These are phyloP conservation scores for Tenebrio molitor DNA, from an alignment of 1,140 invertebrate genomes.

Conservation along the genomic window DNA sequence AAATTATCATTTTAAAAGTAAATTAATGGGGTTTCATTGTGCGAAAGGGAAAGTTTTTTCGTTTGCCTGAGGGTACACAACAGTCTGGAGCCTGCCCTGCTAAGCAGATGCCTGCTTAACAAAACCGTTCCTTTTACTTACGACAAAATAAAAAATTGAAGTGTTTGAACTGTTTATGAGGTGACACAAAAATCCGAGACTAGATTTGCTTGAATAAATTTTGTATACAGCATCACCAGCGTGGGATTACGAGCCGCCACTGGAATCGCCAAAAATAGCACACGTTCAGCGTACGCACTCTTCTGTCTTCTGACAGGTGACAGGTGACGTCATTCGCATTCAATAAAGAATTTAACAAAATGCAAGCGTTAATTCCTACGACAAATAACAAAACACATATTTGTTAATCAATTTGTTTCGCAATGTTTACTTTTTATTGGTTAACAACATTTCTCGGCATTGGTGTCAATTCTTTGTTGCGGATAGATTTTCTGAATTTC, in stretches of 20 bases:
- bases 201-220: too few relatives aligned
- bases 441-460: background rate
- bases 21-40: too few relatives aligned
- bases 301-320: constrained; percentile 1
- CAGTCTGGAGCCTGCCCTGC: too few relatives aligned
- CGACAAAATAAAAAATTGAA: too few relatives aligned
- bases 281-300: constrained; percentile 1
- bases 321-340: constrained; percentile 9
- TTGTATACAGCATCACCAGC: too few relatives aligned
- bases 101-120: too few relatives aligned
- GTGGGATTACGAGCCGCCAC: constrained; percentile 1
- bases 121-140: too few relatives aligned
- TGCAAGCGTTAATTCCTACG: constrained; percentile 4
- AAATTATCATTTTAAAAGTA: too few relatives aligned
- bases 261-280: background rate
- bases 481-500: background rate
- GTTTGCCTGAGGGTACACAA: too few relatives aligned
- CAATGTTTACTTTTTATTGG: background rate
- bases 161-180: too few relatives aligned
- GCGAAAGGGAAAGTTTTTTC: too few relatives aligned
- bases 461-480: background rate
- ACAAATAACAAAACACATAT: background rate
- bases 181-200: too few relatives aligned
- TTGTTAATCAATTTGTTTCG: background rate
- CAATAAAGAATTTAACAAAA: constrained; percentile 13